These are phyloP conservation scores for Melopsittacus undulatus DNA, from an alignment of 2,797 vertebrate species.

Conservation along the genomic window DNA sequence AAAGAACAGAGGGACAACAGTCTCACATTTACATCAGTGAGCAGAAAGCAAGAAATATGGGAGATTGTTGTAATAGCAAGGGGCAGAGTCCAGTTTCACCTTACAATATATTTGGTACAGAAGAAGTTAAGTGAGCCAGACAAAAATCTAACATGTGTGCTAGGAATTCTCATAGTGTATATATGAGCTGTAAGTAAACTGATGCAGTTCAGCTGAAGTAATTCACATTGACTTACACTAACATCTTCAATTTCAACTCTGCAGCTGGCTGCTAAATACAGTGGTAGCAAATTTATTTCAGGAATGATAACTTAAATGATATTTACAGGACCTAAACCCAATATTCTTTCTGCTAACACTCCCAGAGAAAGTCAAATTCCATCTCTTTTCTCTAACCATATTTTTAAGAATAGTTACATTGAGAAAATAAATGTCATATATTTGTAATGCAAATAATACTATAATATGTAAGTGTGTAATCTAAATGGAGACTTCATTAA, in stretches of 20 bases:
- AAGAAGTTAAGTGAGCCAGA: not conserved
- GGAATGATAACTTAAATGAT: not conserved
- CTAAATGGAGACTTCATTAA: not conserved
- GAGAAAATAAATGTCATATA: not conserved
- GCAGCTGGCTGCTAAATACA: not conserved
- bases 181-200: not conserved
- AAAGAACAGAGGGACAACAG: not conserved
- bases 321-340: not conserved
- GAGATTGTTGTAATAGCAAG: not conserved
- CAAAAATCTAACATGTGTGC: not conserved
- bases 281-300: not conserved
- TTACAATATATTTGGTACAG: not conserved
- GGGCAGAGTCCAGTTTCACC: not conserved
- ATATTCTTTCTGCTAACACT: not conserved
- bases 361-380: not conserved
- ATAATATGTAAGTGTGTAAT: not conserved
- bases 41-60: not conserved
- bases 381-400: not conserved
- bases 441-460: constrained; percentile 11
- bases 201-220: not conserved
- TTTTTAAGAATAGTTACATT: not conserved
- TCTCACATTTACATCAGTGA: not conserved
- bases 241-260: not conserved
- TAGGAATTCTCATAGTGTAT: not conserved
- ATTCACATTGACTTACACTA: not conserved